Evolutionary conservation across 2,797 vertebrate genomes (phyloP).

Genomic region (Rhincodon typus): DNA sequence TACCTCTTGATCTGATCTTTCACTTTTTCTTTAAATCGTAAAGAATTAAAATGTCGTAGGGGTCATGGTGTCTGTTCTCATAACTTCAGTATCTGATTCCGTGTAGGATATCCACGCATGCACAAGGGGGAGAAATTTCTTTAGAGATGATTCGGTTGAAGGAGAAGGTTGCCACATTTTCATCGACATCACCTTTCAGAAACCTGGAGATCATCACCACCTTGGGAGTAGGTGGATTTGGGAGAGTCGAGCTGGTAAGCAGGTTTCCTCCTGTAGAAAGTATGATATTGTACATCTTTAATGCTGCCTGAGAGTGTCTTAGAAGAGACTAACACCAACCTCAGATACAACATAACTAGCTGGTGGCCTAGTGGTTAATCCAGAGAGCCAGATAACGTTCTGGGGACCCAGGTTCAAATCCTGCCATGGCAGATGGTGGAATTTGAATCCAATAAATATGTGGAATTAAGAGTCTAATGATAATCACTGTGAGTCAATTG

Average conservation of each 20-base stretch:
- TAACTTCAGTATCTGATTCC: background rate
- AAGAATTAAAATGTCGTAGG: background rate
- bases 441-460: too few relatives aligned
- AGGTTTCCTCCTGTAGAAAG: constrained; percentile 26
- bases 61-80: background rate
- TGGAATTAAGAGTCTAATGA: too few relatives aligned
- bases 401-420: too few relatives aligned
- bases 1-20: background rate
- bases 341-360: too few relatives aligned
- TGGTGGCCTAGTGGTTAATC: too few relatives aligned
- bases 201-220: constrained; percentile 80
- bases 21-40: background rate
- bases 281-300: background rate
- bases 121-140: constrained; percentile 64
- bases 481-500: too few relatives aligned
- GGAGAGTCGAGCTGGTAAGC: constrained; percentile 88
- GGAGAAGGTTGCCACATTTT: constrained; percentile 69
- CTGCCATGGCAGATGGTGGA: too few relatives aligned
- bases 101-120: constrained; percentile 62
- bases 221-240: constrained; percentile 85
- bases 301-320: background rate
- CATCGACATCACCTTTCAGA: constrained; percentile 70
- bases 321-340: too few relatives aligned
- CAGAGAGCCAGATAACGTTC: too few relatives aligned
- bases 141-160: constrained; percentile 73